Evolutionary conservation across 2,797 vertebrate genomes (phyloP).

Genomic region (Echeneis naucrates): DNA sequence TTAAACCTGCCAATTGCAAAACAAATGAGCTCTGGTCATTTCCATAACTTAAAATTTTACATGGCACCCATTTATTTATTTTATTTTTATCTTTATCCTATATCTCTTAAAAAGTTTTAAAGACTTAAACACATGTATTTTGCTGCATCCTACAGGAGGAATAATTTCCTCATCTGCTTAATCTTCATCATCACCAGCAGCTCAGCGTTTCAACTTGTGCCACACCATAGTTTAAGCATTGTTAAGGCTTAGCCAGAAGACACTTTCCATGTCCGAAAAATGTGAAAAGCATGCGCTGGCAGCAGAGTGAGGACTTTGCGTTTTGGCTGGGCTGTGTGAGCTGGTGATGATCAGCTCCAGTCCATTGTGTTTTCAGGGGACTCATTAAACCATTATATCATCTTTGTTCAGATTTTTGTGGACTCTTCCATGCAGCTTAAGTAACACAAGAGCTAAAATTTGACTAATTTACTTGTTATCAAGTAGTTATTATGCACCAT

Average conservation of each 20-base stretch:
- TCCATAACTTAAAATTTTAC: neutral
- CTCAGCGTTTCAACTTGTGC: neutral
- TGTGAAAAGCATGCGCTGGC: no score
- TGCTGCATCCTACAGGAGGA: neutral
- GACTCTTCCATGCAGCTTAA: no score
- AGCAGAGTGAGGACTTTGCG: no score
- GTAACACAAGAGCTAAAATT: neutral
- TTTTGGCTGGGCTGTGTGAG: no score
- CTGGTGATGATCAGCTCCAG: no score
- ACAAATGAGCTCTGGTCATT: constrained; percentile 16
- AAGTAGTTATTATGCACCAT: neutral
- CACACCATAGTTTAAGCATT: neutral
- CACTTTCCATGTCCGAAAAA: no score
- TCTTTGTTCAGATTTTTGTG: no score
- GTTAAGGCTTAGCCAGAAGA: no score
- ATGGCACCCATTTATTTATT: neutral
- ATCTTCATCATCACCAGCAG: neutral
- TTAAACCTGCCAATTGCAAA: constrained; percentile 44
- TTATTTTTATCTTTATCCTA: neutral
- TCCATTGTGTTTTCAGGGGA: no score
- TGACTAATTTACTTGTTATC: neutral
- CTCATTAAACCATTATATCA: neutral
- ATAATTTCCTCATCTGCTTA: neutral
- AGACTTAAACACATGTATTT: neutral
- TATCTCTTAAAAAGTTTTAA: neutral